Percentiles rank a stretch among this genome's conserved stretches.
phyloP scores from a whole-genome alignment of 2,888 invertebrate species.

The Napeogenes sylphis region DNA sequence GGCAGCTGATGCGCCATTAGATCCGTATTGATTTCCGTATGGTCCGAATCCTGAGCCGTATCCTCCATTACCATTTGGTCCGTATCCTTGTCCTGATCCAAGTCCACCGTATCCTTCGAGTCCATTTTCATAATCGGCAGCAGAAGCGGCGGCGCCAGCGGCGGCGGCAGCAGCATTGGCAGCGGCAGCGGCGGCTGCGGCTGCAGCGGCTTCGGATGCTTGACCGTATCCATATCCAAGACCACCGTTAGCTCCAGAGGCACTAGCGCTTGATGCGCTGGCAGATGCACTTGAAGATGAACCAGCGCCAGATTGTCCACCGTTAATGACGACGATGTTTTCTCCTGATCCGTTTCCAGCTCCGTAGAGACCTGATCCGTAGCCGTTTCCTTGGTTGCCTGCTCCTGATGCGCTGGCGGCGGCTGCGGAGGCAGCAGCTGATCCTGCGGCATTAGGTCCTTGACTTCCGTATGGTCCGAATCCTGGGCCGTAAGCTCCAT shows the following conservation, averaged over 20 bases:
- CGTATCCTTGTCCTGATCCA: background rate
- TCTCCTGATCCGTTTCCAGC: slow-evolving; percentile 20
- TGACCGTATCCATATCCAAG: background rate
- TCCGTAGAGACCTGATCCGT: slow-evolving; percentile 3
- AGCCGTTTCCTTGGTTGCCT: slow-evolving; percentile 8
- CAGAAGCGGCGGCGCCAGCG: no score
- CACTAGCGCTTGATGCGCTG: background rate
- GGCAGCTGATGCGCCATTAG: no score
- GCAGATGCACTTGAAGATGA: background rate
- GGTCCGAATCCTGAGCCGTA: slow-evolving; percentile 5
- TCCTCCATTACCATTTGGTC: background rate
- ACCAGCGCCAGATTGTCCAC: background rate
- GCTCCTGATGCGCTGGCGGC: slow-evolving; percentile 17
- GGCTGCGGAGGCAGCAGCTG: slow-evolving; percentile 11
- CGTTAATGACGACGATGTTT: background rate
- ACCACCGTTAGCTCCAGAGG: slow-evolving; percentile 1
- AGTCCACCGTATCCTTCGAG: slow-evolving; percentile 10
- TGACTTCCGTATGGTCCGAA: slow-evolving; percentile 5
- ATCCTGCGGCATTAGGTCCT: background rate
- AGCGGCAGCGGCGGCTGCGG: no score
- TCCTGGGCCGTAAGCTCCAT: slow-evolving; percentile 11
- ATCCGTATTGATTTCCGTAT: no score
- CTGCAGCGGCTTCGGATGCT: no score
- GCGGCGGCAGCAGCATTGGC: no score
- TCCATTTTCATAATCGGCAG: no score